Evolutionary conservation across 2,113 vertebrate species (phyloP).

Genomic region (Elephas maximus): DNA sequence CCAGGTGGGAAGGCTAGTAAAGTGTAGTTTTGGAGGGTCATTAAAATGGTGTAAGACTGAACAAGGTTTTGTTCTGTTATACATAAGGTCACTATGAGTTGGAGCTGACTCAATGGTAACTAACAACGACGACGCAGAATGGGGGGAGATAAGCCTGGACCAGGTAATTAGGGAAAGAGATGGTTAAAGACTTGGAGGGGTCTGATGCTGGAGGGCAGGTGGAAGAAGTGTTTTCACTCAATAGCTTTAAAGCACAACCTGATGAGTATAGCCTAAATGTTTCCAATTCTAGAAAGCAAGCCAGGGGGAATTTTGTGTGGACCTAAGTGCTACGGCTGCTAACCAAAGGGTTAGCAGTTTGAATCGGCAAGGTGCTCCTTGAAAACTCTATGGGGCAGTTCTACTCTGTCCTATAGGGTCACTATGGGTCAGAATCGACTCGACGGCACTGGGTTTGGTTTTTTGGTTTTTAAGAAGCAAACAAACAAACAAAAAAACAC

Average conservation of each 20-base stretch:
- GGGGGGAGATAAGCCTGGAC: not conserved
- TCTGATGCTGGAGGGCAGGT: not conserved
- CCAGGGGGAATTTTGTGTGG: not conserved
- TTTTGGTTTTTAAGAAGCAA: not conserved
- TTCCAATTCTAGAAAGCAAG: conserved; percentile 37
- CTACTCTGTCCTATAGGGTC: too few species aligned
- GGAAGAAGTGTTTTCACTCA: not conserved
- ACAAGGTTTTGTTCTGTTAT: too few species aligned
- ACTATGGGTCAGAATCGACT: too few species aligned
- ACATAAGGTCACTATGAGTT: too few species aligned
- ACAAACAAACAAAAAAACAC: not conserved
- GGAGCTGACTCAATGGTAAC: too few species aligned
- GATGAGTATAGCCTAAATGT: not conserved
- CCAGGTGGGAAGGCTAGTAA: not conserved
- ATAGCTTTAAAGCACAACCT: not conserved
- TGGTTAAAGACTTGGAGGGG: not conserved
- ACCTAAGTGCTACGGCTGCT: not conserved
- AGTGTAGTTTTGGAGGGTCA: not conserved
- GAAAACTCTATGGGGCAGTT: too few species aligned
- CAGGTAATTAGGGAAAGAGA: not conserved
- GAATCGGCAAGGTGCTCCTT: too few species aligned
- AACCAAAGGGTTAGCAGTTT: too few species aligned
- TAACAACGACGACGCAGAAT: not conserved
- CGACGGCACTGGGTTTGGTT: too few species aligned
- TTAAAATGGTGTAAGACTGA: too few species aligned